A percentile compares a stretch with the other conserved stretches of the same genome.
Conservation (phyloP, 2,797 vertebrate genomes). For the Choloepus didactylus region DNA sequence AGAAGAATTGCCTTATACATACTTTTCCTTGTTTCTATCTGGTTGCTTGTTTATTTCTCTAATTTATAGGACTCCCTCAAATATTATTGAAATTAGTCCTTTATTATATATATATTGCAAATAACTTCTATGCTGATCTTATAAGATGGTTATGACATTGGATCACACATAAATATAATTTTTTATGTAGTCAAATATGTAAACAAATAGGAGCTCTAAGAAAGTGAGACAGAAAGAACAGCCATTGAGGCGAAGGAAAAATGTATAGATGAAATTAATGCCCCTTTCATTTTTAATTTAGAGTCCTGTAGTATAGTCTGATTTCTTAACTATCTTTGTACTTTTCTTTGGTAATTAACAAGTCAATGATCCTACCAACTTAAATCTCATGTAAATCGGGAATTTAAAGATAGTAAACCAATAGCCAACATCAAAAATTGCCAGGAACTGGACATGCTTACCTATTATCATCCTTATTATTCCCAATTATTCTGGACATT, state of each 20-base stretch:
- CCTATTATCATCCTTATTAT: not conserved
- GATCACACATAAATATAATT: not conserved
- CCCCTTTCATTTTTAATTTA: not conserved
- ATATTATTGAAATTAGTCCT: not conserved
- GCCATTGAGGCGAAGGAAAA: not conserved
- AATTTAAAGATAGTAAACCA: slow-evolving; percentile 32
- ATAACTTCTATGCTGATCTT: not conserved
- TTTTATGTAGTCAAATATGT: not conserved
- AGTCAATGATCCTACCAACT: not conserved
- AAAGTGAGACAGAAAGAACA: not conserved
- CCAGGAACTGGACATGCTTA: slow-evolving; percentile 8
- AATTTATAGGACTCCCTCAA: not conserved
- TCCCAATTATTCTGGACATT: not conserved
- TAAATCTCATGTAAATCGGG: not conserved
- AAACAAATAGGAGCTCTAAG: not conserved
- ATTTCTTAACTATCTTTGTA: not conserved
- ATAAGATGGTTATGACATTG: not conserved
- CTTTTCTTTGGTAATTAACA: not conserved
- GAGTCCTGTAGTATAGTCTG: not conserved
- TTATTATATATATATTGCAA: not conserved
- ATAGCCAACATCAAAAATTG: slow-evolving; percentile 1
- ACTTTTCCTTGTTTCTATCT: not conserved
- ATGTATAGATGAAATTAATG: not conserved
- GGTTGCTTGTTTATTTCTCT: not conserved
- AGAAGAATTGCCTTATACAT: not conserved